These are phyloP conservation scores for Ophioderma brevispina DNA, from an alignment of 35 echinoderm and acorn worm genomes.

Conservation along the genomic window DNA sequence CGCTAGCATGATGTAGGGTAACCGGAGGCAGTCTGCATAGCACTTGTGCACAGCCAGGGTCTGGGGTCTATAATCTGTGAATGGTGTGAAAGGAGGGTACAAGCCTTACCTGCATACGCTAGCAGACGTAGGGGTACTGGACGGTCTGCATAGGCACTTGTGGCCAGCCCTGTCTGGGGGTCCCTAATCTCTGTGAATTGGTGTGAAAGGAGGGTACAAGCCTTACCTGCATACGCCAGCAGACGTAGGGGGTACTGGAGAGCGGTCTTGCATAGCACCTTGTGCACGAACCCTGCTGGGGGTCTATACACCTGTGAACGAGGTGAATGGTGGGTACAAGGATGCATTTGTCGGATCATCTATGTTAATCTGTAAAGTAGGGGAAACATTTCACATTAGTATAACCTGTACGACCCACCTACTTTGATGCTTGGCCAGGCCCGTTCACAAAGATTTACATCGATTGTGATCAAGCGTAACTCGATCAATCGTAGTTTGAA, in stretches of 20 bases:
- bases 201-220: constrained; percentile 62
- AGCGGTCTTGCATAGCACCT: constrained; percentile 76
- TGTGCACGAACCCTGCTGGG: too few species aligned
- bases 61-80: constrained; percentile 51
- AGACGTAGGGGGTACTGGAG: constrained; percentile 89
- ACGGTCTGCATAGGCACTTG: constrained; percentile 73
- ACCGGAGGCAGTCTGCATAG: constrained; percentile 76
- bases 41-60: constrained; percentile 64
- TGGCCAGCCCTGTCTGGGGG: too few species aligned
- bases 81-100: constrained; percentile 61
- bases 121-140: constrained; percentile 89
- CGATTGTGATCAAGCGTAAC: too few species aligned
- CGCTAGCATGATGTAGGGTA: too few species aligned
- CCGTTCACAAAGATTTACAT: too few species aligned
- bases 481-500: too few species aligned
- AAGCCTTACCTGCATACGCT: constrained; percentile 98
- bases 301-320: too few species aligned
- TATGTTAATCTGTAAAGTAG: constrained; percentile 31
- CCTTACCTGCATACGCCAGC: constrained; percentile 98
- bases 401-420: neutral
- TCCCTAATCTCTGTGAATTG: constrained; percentile 42
- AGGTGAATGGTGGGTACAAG: too few species aligned
- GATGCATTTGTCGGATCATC: constrained; percentile 33
- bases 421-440: too few species aligned
- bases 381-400: neutral